Conservation (phyloP, 2,797 vertebrate genomes). For the Todus mexicanus region DNA sequence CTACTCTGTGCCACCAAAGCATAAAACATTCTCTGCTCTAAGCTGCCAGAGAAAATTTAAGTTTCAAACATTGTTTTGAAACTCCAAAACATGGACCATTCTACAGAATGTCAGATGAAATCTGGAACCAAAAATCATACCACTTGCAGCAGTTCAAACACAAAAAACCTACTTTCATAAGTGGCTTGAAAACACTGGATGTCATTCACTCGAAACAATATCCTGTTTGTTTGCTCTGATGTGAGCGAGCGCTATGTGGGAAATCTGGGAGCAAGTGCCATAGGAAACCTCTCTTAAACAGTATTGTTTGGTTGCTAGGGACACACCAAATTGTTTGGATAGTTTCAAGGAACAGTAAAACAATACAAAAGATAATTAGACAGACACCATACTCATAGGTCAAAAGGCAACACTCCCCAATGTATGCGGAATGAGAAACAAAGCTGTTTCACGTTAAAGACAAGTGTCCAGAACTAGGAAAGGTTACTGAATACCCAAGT, state of each 20-base stretch:
- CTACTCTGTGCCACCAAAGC: not conserved
- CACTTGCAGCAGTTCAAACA: constrained; percentile 22
- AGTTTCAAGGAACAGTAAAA: constrained; percentile 51
- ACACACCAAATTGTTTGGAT: constrained; percentile 51
- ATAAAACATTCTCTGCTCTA: not conserved
- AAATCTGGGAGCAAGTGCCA: constrained; percentile 53
- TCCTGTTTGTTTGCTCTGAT: constrained; percentile 56
- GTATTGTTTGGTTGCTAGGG: constrained; percentile 62
- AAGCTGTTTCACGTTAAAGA: not conserved
- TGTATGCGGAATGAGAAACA: not conserved
- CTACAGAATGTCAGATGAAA: not conserved
- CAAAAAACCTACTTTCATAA: constrained; percentile 45
- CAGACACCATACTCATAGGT: not conserved
- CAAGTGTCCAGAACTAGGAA: not conserved
- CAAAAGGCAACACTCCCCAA: not conserved
- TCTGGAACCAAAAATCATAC: constrained; percentile 17
- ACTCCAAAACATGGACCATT: not conserved
- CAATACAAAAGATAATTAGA: constrained; percentile 51
- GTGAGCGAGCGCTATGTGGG: constrained; percentile 26
- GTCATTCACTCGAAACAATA: constrained; percentile 70
- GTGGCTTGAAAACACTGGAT: constrained; percentile 25
- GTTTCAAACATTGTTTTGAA: not conserved
- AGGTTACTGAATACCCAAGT: not conserved
- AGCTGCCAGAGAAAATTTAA: not conserved
- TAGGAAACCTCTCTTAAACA: constrained; percentile 47